Evolutionary conservation across 2,888 invertebrate species (phyloP).

Genomic region (Aphidoletes aphidimyza): DNA sequence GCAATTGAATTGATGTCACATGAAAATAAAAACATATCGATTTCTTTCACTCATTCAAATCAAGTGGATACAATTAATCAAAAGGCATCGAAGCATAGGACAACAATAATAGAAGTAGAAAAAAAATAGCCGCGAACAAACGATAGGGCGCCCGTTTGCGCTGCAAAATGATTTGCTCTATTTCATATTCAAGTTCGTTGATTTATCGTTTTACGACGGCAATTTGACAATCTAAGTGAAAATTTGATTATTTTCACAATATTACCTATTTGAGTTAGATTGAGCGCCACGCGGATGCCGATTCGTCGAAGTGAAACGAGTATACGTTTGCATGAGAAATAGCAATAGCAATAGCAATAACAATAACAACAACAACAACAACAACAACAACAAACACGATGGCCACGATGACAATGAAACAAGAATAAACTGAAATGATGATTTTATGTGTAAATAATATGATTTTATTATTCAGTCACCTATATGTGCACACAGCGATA

Average conservation of each 20-base stretch:
- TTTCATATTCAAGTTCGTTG: background rate
- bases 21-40: background rate
- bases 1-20: constrained; percentile 4
- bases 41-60: constrained; percentile 11
- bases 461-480: constrained; percentile 38
- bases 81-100: constrained; percentile 18
- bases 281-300: background rate
- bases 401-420: background rate
- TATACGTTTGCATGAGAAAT: background rate
- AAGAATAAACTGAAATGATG: constrained; percentile 35
- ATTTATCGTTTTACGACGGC: background rate
- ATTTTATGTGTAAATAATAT: background rate
- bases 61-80: background rate
- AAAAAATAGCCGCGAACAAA: too few species aligned
- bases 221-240: constrained; percentile 36
- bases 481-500: constrained; percentile 34
- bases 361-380: background rate
- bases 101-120: too few species aligned
- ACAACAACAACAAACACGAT: background rate
- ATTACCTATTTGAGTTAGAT: background rate
- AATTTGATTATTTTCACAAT: constrained; percentile 37
- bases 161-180: constrained; percentile 2
- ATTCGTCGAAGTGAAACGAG: background rate
- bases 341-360: background rate
- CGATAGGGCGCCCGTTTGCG: too few species aligned